These are phyloP conservation scores for Hippocampus kuda DNA, from an alignment of 2,797 vertebrate species.

Conservation along the genomic window DNA sequence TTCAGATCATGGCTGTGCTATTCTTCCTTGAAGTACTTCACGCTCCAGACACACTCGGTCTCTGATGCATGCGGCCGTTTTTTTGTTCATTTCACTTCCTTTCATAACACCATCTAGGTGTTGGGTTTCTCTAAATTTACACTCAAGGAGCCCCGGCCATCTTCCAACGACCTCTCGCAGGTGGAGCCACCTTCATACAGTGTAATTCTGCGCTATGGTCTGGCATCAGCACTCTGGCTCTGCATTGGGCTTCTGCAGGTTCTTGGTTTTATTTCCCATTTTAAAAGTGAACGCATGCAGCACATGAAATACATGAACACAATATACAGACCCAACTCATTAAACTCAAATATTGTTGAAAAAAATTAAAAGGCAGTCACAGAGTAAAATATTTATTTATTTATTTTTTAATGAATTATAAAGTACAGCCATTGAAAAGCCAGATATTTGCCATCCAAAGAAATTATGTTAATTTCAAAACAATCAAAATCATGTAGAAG, in stretches of 20 bases:
- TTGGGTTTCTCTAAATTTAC: slow-evolving; percentile 87
- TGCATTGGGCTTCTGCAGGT: slow-evolving; percentile 83
- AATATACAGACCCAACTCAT: too few relatives aligned
- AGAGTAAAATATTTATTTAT: background rate
- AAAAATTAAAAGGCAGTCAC: background rate
- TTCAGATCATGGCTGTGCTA: slow-evolving; percentile 85
- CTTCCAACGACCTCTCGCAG: slow-evolving; percentile 66
- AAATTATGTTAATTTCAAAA: too few relatives aligned
- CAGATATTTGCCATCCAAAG: too few relatives aligned
- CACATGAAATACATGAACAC: background rate
- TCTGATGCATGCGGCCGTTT: background rate
- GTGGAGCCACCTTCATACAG: slow-evolving; percentile 76
- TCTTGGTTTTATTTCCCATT: slow-evolving; percentile 1
- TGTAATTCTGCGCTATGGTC: slow-evolving; percentile 79
- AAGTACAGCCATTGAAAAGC: background rate
- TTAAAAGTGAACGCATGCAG: background rate
- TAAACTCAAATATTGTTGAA: too few relatives aligned
- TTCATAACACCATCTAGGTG: slow-evolving; percentile 60
- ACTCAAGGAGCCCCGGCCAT: slow-evolving; percentile 80
- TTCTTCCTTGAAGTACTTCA: slow-evolving; percentile 86
- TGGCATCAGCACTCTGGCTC: slow-evolving; percentile 81
- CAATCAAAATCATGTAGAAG: too few relatives aligned
- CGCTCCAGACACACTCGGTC: background rate
- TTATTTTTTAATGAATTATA: too few relatives aligned
- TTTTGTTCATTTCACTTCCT: background rate